Conservation (phyloP, 2,888 invertebrate genomes). For the Sesamia inferens region DNA sequence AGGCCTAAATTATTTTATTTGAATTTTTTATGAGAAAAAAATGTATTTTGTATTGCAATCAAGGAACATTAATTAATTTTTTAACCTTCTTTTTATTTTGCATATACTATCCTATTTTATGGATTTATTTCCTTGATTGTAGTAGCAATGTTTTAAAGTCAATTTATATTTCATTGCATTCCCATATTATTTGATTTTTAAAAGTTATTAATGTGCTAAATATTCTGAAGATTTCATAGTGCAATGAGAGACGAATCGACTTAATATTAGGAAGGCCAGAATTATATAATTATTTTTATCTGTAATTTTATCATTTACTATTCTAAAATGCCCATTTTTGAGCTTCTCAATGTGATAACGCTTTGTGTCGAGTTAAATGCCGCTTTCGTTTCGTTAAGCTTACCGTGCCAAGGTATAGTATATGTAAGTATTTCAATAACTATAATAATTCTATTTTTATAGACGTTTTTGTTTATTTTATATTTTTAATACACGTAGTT, state of each 20-base stretch:
- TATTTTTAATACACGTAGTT: neutral
- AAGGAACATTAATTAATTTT: neutral
- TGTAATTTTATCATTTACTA: conserved; percentile 38
- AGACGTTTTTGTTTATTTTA: neutral
- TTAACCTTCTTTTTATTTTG: neutral
- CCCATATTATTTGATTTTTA: neutral
- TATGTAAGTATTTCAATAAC: conserved; percentile 73
- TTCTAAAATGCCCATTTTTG: conserved; percentile 85
- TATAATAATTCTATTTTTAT: conserved; percentile 25
- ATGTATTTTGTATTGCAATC: conserved; percentile 9
- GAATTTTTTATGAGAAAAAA: neutral
- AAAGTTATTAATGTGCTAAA: neutral
- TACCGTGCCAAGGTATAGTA: conserved; percentile 73
- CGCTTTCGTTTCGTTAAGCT: conserved; percentile 79
- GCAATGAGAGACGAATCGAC: conserved; percentile 14
- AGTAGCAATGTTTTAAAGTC: neutral
- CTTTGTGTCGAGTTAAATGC: conserved; percentile 78
- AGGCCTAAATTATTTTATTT: neutral
- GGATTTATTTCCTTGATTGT: conserved; percentile 24
- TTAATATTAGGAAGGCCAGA: neutral
- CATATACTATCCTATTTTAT: neutral
- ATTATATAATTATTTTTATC: conserved; percentile 19
- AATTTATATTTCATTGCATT: conserved; percentile 12
- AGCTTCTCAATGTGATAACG: conserved; percentile 80
- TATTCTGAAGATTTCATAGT: neutral